Conservation (phyloP, 2,113 vertebrate genomes). For the Myotis yumanensis region DNA sequence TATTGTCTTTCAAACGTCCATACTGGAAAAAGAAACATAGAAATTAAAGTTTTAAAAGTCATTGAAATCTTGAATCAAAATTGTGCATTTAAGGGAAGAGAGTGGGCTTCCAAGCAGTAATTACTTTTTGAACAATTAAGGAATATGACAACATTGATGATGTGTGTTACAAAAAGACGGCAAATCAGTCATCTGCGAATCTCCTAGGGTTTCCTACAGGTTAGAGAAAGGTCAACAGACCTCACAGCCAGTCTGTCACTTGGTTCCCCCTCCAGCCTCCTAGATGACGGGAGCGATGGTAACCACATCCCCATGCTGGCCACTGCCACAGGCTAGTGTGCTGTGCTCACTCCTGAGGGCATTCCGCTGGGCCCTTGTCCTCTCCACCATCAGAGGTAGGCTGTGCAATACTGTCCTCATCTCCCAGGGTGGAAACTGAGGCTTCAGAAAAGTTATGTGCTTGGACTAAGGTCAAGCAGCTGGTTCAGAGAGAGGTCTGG, state of each 20-base stretch:
- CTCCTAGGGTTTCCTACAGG: background rate
- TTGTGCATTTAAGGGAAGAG: background rate
- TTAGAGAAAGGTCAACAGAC: background rate
- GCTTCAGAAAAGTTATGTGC: background rate
- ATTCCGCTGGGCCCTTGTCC: background rate
- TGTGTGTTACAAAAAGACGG: background rate
- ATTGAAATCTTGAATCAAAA: background rate
- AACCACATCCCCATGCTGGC: fast-evolving
- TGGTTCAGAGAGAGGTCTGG: background rate
- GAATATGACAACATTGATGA: background rate
- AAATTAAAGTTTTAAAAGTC: background rate
- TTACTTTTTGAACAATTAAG: background rate
- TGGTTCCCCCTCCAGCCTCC: background rate
- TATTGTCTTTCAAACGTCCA: background rate
- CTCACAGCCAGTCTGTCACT: background rate
- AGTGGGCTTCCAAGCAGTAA: background rate
- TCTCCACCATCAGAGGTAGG: background rate
- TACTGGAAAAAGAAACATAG: background rate
- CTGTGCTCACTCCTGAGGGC: background rate
- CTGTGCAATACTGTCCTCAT: background rate
- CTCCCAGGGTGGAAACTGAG: background rate
- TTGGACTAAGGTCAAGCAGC: background rate
- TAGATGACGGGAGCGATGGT: background rate
- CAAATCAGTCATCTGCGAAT: background rate
- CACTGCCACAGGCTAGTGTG: fast-evolving